Evolutionary conservation across 2,888 invertebrate species (phyloP).

Genomic region (Flexamia atlantica): DNA sequence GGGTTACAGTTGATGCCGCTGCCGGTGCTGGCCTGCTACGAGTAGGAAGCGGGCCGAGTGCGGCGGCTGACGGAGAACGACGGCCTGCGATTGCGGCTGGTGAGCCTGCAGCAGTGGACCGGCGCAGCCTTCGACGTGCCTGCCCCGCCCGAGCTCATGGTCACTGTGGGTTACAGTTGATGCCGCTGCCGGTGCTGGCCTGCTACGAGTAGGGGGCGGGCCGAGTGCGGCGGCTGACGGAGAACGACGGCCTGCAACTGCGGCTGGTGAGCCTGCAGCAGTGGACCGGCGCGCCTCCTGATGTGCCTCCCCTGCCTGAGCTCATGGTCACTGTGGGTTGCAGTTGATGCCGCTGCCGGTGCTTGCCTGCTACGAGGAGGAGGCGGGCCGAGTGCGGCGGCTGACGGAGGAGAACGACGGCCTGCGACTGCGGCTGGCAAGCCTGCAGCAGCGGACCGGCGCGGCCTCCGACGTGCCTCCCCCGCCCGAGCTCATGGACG

Average conservation of each 20-base stretch:
- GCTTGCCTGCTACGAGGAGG: slow-evolving; percentile 91
- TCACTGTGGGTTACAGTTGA: slow-evolving; percentile 78
- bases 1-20: slow-evolving; percentile 86
- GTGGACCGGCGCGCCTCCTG: slow-evolving; percentile 70
- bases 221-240: slow-evolving; percentile 88
- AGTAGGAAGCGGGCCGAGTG: slow-evolving; percentile 89
- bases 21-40: slow-evolving; percentile 90
- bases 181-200: slow-evolving; percentile 91
- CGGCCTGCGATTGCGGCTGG: slow-evolving; percentile 79
- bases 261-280: slow-evolving; percentile 78
- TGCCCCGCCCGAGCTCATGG: slow-evolving; percentile 89
- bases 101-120: slow-evolving; percentile 75
- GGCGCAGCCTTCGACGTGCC: slow-evolving; percentile 77
- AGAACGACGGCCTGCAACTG: slow-evolving; percentile 84
- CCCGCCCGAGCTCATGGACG: slow-evolving; percentile 90
- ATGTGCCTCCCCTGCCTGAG: slow-evolving; percentile 85
- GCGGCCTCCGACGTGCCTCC: slow-evolving; percentile 79
- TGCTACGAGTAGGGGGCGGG: slow-evolving; percentile 92
- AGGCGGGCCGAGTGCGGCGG: slow-evolving; percentile 86
- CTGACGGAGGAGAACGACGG: slow-evolving; percentile 91
- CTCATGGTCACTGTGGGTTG: slow-evolving; percentile 72
- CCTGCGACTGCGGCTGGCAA: slow-evolving; percentile 79
- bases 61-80: slow-evolving; percentile 90
- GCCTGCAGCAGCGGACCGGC: slow-evolving; percentile 75
- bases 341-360: slow-evolving; percentile 91